Conservation (phyloP, 1,140 invertebrate species). For the Drosophila azteca region DNA sequence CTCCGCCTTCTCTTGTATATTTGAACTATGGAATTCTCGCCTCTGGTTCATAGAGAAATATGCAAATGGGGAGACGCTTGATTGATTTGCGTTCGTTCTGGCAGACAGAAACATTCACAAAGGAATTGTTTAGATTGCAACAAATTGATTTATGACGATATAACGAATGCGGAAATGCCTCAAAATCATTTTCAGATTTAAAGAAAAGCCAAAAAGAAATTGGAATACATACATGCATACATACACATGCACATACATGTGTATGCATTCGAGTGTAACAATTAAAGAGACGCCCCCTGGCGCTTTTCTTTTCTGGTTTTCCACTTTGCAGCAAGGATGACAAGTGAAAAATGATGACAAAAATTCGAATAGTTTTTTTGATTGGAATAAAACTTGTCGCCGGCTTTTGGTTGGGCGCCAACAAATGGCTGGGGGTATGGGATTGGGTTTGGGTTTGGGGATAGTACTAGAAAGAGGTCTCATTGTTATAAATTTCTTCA, state of each 20-base stretch:
- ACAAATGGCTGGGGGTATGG: conserved; percentile 15
- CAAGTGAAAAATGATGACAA: conserved; percentile 51
- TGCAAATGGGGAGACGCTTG: conserved; percentile 30
- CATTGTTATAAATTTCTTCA: conserved; percentile 68
- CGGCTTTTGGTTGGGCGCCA: conserved; percentile 61
- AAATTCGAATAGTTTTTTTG: conserved; percentile 36
- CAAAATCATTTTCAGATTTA: conserved; percentile 24
- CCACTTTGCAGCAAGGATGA: conserved; percentile 51
- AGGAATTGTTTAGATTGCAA: conserved; percentile 64
- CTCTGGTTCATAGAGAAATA: conserved; percentile 10
- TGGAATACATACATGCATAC: neutral
- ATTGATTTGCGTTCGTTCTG: conserved; percentile 60
- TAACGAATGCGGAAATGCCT: conserved; percentile 62
- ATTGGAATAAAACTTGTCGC: conserved; percentile 56
- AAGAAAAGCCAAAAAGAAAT: conserved; percentile 6
- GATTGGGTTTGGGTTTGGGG: no score
- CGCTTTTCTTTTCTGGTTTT: conserved; percentile 15
- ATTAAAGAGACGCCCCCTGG: conserved; percentile 22
- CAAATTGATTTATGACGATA: conserved; percentile 73
- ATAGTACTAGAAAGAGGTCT: no score
- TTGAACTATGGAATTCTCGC: neutral
- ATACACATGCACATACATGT: no score
- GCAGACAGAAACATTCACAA: conserved; percentile 10
- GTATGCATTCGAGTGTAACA: conserved; percentile 22
- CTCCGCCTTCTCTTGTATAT: neutral